Base-by-base conservation (phyloP, 2,888 invertebrate genomes). In the Lycaena phlaeas region DNA sequence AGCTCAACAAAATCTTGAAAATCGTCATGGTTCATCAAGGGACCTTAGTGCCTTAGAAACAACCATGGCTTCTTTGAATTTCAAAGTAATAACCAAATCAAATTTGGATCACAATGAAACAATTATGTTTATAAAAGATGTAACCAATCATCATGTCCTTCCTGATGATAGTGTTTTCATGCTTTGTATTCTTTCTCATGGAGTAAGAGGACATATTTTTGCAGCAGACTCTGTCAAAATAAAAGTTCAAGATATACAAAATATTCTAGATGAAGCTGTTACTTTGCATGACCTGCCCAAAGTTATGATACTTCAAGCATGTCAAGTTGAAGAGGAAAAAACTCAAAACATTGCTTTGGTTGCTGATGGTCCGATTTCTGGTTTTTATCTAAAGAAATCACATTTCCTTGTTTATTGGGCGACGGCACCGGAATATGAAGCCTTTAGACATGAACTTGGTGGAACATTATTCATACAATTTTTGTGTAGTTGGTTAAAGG, bases 161-260 rank as follows among this genome's bases (percentile, higher is more conserved):
- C 43, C 53, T 36, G 59, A 71, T 22, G 75, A 81, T 42, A 84
- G 82, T 50, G 59, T 81, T 27, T 82, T 82, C 38, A 68, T 84
- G 60, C 50, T 84, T 6, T 84, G 81, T 50, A 71, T 84, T 47
- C 50, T 84, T 12, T 82, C 82, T 31, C 82, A 84, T 61, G 84
- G 84, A 26, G 69, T 77, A 1, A 66, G 61, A 44, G 84, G 73
- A 0, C 70, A 77, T 56, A 60, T 84, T 0, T 82, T 62, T 62
- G 74, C 79, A 40, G 71, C 81, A 10, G 77, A 84, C 52, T 74
- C 73, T 27, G 65, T 79, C 0, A 72, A 73, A 54, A 65, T 84
- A 3, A 78, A 69, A 49, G 60, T 84, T 27, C 72, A 76, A 44
- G 61, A 71, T 41, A 72, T 84, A 41, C 72, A 81, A 57, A 63